phyloP scores from a whole-genome alignment of 1,140 invertebrate species.

The Magallana angulata region DNA sequence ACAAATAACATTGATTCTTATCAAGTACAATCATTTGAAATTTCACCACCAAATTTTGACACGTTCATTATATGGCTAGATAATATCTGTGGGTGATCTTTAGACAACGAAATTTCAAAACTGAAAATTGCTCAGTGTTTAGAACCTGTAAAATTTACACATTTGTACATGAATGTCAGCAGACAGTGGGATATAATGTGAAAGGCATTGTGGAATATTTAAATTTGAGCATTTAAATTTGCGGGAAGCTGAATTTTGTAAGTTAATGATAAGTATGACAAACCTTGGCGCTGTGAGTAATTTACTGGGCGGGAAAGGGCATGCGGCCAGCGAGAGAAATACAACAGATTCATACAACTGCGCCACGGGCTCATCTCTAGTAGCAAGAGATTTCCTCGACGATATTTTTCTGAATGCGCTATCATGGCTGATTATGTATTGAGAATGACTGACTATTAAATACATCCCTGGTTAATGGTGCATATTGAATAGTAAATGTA shows the following conservation, averaged over 20 bases:
- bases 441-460: neutral
- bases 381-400: neutral
- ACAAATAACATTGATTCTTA: neutral
- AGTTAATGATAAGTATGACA: slow-evolving; percentile 24
- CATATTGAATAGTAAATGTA: slow-evolving; percentile 7
- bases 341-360: neutral
- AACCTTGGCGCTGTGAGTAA: neutral
- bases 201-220: neutral
- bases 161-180: neutral
- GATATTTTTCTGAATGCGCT: neutral
- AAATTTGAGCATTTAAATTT: slow-evolving; percentile 30
- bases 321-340: neutral
- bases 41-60: neutral
- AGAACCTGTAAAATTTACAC: slow-evolving; percentile 15
- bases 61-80: neutral
- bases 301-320: neutral
- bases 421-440: slow-evolving; percentile 7
- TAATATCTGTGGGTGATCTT: neutral
- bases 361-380: neutral
- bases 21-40: neutral
- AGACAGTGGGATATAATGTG: neutral
- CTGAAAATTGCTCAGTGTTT: neutral
- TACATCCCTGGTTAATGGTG: neutral
- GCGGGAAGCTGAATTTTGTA: neutral
- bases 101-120: neutral